phyloP scores from a whole-genome alignment of 2,113 vertebrate genomes.

The Columbina picui region DNA sequence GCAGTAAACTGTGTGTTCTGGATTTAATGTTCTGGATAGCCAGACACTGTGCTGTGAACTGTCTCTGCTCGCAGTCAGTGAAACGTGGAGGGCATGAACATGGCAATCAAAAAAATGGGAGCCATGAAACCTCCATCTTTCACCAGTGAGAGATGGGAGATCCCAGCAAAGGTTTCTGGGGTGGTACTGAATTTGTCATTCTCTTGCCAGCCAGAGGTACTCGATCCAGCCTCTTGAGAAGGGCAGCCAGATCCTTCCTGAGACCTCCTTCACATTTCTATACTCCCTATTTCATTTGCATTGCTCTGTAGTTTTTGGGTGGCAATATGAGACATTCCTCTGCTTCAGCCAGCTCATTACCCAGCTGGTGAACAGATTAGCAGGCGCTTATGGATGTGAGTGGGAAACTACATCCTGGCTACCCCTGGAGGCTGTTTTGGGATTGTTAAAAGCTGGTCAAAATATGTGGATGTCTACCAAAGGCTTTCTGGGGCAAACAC shows the following conservation, averaged over 20 bases:
- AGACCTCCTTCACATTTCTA: not conserved
- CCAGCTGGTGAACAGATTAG: not conserved
- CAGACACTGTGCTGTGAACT: rapidly evolving
- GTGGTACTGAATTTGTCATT: not conserved
- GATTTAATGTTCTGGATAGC: not conserved
- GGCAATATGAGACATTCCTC: not conserved
- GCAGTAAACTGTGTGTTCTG: not conserved
- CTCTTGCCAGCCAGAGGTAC: not conserved
- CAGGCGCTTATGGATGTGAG: not conserved
- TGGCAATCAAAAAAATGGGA: not conserved
- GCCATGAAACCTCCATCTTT: not conserved
- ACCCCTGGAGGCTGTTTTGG: not conserved
- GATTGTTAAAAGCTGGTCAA: not conserved
- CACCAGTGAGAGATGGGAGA: not conserved
- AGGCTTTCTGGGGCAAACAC: not conserved
- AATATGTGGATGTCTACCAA: not conserved
- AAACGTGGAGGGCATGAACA: rapidly evolving
- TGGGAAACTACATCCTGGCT: not conserved
- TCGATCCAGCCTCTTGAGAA: not conserved
- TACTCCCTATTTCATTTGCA: not conserved
- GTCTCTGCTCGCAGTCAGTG: not conserved
- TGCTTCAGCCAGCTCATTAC: not conserved
- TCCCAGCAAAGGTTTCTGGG: not conserved
- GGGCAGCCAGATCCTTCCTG: not conserved
- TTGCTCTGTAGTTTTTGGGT: not conserved